Percentiles rank a stretch among this genome's conserved stretches.
Conservation (phyloP, 2,113 vertebrate genomes). For the Dinomys branickii region DNA sequence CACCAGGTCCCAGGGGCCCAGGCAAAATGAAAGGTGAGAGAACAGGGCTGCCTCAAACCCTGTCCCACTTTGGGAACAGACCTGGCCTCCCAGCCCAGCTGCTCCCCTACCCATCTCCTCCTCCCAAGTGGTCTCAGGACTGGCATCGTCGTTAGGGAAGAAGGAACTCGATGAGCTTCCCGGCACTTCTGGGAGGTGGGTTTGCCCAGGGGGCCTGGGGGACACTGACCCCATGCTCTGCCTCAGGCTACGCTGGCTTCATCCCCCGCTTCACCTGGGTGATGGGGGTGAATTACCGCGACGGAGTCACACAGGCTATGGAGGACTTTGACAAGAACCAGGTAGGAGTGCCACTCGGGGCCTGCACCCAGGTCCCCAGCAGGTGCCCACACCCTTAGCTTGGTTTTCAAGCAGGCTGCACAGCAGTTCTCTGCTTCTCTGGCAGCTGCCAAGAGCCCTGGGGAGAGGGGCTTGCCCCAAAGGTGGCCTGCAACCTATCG, state of each 20-base stretch:
- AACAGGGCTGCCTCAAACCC: too few relatives aligned
- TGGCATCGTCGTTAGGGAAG: accelerated
- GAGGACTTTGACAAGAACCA: conserved; percentile 79
- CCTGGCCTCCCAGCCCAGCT: background rate
- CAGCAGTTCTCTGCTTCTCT: background rate
- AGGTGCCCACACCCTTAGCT: background rate
- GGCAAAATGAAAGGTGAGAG: background rate
- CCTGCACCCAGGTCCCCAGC: background rate
- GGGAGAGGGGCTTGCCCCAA: background rate
- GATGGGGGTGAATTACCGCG: conserved; percentile 64
- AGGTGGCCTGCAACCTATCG: background rate
- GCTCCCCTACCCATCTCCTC: accelerated
- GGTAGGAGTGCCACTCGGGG: conserved; percentile 62
- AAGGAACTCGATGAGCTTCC: background rate
- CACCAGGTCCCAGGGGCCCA: background rate
- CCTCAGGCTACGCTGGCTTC: conserved; percentile 83
- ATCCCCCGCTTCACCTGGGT: conserved; percentile 77
- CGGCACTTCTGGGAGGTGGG: background rate
- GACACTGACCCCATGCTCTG: too few relatives aligned
- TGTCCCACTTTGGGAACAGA: too few relatives aligned
- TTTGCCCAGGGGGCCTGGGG: background rate
- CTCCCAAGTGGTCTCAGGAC: accelerated
- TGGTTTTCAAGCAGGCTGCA: background rate
- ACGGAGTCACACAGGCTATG: conserved; percentile 80
- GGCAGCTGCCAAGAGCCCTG: background rate